These are phyloP conservation scores for Andrena bucephala DNA, from an alignment of 2,888 invertebrate species.

Conservation along the genomic window DNA sequence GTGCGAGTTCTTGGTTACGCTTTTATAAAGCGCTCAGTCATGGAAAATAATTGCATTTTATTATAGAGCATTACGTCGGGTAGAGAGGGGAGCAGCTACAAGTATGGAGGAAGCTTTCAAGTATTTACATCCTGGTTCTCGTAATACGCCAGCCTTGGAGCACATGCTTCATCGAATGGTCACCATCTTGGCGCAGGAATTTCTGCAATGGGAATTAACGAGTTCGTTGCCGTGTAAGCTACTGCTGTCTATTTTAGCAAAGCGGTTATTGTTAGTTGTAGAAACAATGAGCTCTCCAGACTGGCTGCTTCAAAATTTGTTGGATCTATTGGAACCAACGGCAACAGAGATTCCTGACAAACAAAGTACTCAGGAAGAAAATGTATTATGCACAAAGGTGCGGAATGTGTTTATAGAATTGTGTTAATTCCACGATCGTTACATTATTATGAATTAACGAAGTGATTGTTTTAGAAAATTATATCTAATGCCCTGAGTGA, in stretches of 20 bases:
- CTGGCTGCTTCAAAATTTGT: conserved; percentile 75
- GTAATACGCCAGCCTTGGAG: conserved; percentile 84
- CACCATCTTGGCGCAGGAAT: conserved; percentile 87
- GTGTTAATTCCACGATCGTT: neutral
- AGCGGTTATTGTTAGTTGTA: conserved; percentile 85
- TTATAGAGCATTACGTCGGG: conserved; percentile 76
- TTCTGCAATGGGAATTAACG: conserved; percentile 89
- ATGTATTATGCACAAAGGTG: conserved; percentile 45
- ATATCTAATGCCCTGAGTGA: conserved; percentile 77
- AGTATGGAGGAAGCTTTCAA: conserved; percentile 80
- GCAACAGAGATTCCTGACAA: conserved; percentile 18
- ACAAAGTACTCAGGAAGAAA: conserved; percentile 37
- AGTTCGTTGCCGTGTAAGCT: conserved; percentile 89
- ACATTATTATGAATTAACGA: neutral
- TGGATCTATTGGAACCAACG: conserved; percentile 66
- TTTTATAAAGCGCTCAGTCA: neutral
- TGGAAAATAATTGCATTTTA: conserved; percentile 6
- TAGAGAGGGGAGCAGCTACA: conserved; percentile 76
- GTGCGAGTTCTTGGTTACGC: conserved; percentile 50
- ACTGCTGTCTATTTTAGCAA: conserved; percentile 88
- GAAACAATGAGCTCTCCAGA: conserved; percentile 76
- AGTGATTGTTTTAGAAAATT: conserved; percentile 66
- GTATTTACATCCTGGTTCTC: conserved; percentile 79
- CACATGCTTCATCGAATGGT: conserved; percentile 88
- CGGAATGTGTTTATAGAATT: conserved; percentile 9